These are phyloP conservation scores for Larimichthys polyactis DNA, from an alignment of 2,113 vertebrate species.

Conservation along the genomic window DNA sequence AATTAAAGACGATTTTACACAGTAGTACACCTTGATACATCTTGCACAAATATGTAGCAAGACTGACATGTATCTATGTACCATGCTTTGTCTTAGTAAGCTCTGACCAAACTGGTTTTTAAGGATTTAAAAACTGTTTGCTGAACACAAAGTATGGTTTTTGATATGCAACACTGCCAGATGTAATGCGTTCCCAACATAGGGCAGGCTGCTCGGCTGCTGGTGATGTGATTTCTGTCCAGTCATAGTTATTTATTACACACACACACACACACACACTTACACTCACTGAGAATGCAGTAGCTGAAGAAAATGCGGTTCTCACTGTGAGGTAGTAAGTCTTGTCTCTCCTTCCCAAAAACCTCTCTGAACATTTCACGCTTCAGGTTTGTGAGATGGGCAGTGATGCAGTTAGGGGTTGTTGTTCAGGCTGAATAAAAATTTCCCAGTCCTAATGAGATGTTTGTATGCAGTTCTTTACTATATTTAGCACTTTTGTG, in stretches of 20 bases:
- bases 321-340: constrained; percentile 13
- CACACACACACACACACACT: neutral
- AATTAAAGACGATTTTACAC: neutral
- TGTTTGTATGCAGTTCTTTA: constrained; percentile 37
- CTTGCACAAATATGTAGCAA: neutral
- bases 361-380: constrained; percentile 48
- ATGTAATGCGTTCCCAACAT: constrained; percentile 15
- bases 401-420: constrained; percentile 8
- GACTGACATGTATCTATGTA: neutral
- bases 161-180: constrained; percentile 13
- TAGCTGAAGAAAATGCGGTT: constrained; percentile 15
- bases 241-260: constrained; percentile 31
- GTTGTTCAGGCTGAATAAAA: constrained; percentile 37
- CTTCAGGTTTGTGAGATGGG: constrained; percentile 32
- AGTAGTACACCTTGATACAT: neutral
- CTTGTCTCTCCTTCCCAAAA: constrained; percentile 9
- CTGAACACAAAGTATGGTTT: neutral
- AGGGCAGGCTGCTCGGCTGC: neutral
- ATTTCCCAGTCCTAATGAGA: constrained; percentile 54
- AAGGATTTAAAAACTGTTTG: neutral
- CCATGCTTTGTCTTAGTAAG: neutral
- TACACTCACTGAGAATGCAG: neutral
- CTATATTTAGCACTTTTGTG: constrained; percentile 60
- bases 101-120: neutral
- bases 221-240: constrained; percentile 30